Percentiles rank a stretch among this genome's conserved stretches.
Evolutionary conservation across 2,113 vertebrate species (phyloP).

Genomic region (Spheniscus mendiculus): DNA sequence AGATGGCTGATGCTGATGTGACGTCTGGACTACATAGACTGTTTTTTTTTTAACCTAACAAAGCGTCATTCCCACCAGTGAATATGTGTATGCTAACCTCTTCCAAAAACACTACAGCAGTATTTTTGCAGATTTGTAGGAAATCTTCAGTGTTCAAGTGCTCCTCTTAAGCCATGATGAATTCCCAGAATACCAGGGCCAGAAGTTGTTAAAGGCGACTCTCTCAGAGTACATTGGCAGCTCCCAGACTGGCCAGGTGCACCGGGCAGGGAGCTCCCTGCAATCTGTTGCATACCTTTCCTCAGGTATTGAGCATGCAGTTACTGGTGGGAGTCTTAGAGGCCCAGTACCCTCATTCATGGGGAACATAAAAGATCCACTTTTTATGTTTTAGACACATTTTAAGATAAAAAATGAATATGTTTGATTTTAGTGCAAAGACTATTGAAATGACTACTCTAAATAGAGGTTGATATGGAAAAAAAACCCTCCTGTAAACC

Average conservation of each 20-base stretch:
- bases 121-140: not conserved
- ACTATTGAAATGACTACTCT: not conserved
- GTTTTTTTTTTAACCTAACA: not conserved
- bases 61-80: not conserved
- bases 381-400: not conserved
- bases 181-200: not conserved
- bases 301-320: not conserved
- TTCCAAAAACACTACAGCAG: not conserved
- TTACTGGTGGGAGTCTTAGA: not conserved
- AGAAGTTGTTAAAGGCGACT: not conserved
- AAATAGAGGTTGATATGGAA: not conserved
- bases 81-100: not conserved
- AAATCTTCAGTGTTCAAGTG: not conserved
- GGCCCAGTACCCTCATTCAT: not conserved
- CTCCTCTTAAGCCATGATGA: not conserved
- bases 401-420: not conserved
- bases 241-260: not conserved
- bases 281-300: not conserved
- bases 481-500: fast-evolving
- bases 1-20: not conserved
- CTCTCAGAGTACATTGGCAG: not conserved
- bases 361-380: not conserved
- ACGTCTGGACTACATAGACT: not conserved
- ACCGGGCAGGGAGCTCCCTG: not conserved
- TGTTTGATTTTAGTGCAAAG: not conserved